A percentile compares a stretch with the other conserved stretches of the same genome.
Evolutionary conservation across 2,797 vertebrate genomes (phyloP).

Genomic region (Amphiprion clarkii): DNA sequence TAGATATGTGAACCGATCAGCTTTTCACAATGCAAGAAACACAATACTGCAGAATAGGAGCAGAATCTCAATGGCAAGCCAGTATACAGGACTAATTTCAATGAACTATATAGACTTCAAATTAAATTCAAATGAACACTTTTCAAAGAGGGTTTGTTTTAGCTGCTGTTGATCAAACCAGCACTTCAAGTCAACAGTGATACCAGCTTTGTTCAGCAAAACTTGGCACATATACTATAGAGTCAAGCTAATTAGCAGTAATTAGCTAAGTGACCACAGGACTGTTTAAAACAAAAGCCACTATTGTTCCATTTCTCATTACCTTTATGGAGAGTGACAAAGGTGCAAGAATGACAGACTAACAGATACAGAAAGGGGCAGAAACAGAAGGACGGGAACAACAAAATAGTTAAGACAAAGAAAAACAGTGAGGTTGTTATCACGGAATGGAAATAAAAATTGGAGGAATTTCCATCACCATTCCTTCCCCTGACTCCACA

Average conservation of each 20-base stretch:
- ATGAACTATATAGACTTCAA: background rate
- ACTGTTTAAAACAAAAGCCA: constrained; percentile 9
- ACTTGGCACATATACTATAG: background rate
- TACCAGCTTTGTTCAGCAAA: background rate
- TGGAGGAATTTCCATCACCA: constrained; percentile 36
- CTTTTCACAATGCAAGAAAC: background rate
- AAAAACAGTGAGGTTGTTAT: constrained; percentile 8
- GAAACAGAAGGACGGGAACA: constrained; percentile 3
- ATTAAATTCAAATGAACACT: background rate
- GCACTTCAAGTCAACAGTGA: constrained; percentile 4
- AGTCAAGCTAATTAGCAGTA: constrained; percentile 29
- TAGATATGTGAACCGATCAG: constrained; percentile 15
- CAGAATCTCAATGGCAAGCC: background rate
- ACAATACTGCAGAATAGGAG: background rate
- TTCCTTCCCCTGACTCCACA: constrained; percentile 29
- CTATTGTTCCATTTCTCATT: constrained; percentile 7
- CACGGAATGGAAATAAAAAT: constrained; percentile 26
- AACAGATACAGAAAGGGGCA: background rate
- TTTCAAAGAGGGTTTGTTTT: background rate
- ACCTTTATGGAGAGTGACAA: constrained; percentile 3
- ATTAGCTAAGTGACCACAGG: constrained; percentile 27
- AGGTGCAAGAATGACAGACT: background rate
- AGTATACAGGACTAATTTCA: background rate
- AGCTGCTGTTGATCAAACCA: constrained; percentile 11
- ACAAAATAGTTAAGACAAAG: background rate